Conservation (phyloP, 2,888 invertebrate species). For the Cotesia congregata region DNA sequence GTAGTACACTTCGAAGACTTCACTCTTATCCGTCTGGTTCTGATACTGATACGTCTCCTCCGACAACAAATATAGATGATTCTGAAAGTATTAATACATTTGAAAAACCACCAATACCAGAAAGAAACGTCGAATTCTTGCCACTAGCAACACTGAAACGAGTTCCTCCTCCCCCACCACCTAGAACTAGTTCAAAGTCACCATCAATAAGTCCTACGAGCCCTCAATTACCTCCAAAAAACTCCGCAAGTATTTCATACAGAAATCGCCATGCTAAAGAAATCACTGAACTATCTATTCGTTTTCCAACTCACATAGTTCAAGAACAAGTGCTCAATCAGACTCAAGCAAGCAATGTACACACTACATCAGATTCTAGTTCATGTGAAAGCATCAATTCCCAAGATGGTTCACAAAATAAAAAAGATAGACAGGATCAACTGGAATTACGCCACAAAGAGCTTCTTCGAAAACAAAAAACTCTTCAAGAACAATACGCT, state of each 20-base stretch:
- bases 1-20: slow-evolving; percentile 76
- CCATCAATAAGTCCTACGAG: slow-evolving; percentile 89
- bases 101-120: slow-evolving; percentile 84
- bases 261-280: slow-evolving; percentile 65
- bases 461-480: slow-evolving; percentile 87
- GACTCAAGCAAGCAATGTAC: slow-evolving; percentile 61
- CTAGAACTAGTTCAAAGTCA: slow-evolving; percentile 90
- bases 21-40: slow-evolving; percentile 90
- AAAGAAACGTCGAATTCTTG: slow-evolving; percentile 83
- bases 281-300: slow-evolving; percentile 62
- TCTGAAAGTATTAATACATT: slow-evolving; percentile 64
- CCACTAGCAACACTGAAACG: slow-evolving; percentile 81
- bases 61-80: slow-evolving; percentile 76
- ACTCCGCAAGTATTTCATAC: slow-evolving; percentile 69
- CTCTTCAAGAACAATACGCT: slow-evolving; percentile 92
- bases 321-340: slow-evolving; percentile 12
- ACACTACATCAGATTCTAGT: slow-evolving; percentile 78
- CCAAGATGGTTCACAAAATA: slow-evolving; percentile 75
- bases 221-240: slow-evolving; percentile 77
- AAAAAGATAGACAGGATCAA: slow-evolving; percentile 79
- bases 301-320: slow-evolving; percentile 50
- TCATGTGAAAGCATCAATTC: slow-evolving; percentile 84
- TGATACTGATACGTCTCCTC: slow-evolving; percentile 84
- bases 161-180: slow-evolving; percentile 92
- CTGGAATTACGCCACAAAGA: slow-evolving; percentile 92